Conservation (phyloP, 2,113 vertebrate genomes). For the Hypomesus transpacificus region DNA sequence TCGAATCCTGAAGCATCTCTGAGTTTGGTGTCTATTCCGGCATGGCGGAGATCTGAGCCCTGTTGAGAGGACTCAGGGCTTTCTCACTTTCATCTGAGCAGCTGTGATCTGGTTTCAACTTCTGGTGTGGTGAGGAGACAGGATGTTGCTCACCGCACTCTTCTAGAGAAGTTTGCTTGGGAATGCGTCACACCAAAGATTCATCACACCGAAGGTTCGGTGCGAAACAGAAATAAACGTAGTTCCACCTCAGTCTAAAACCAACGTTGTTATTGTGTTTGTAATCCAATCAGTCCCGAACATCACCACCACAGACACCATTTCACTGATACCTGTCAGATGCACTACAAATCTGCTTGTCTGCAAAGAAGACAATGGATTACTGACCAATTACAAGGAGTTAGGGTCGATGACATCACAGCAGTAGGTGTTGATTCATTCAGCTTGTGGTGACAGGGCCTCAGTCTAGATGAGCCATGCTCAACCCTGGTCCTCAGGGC, state of each 20-base stretch:
- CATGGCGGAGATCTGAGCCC: too few relatives aligned
- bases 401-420: background rate
- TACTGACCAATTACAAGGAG: too few relatives aligned
- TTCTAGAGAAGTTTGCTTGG: slow-evolving; percentile 8
- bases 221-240: background rate
- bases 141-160: slow-evolving; percentile 30
- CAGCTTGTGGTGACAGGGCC: slow-evolving; percentile 13
- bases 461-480: background rate
- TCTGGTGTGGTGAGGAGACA: slow-evolving; percentile 41
- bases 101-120: slow-evolving; percentile 27
- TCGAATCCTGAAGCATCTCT: too few relatives aligned
- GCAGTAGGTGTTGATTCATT: slow-evolving; percentile 39
- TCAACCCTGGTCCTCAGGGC: background rate
- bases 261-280: too few relatives aligned
- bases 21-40: too few relatives aligned
- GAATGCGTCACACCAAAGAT: slow-evolving; percentile 22
- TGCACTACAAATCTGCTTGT: too few relatives aligned
- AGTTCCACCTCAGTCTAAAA: too few relatives aligned
- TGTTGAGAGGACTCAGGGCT: background rate
- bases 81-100: slow-evolving; percentile 45
- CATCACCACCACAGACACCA: too few relatives aligned
- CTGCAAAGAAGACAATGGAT: too few relatives aligned
- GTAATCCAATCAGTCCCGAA: too few relatives aligned
- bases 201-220: slow-evolving; percentile 25
- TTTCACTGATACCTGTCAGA: too few relatives aligned